Evolutionary conservation across 2,888 invertebrate species (phyloP).

Genomic region (Tolmerus cingulatus): DNA sequence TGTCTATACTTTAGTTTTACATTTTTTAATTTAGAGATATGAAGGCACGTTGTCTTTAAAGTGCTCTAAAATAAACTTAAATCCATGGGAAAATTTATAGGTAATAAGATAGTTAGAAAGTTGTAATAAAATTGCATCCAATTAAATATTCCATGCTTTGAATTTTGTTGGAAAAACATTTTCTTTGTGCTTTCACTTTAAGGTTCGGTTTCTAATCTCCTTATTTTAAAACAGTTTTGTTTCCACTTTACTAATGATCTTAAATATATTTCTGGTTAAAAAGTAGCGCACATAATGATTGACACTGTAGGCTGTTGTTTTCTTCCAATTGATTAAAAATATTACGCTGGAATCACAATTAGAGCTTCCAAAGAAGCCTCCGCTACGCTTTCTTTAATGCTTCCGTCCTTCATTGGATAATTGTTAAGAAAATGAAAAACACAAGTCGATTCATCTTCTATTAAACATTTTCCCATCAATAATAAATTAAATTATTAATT

Average conservation of each 20-base stretch:
- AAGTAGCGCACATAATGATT: not conserved
- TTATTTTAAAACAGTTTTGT: not conserved
- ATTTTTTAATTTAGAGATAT: not conserved
- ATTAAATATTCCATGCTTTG: not conserved
- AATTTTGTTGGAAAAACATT: not conserved
- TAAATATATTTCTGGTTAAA: not conserved
- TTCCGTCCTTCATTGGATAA: not conserved
- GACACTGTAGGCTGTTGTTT: not conserved
- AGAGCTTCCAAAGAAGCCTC: not conserved
- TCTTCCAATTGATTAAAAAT: not conserved
- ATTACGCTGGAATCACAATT: not conserved
- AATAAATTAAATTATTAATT: not conserved
- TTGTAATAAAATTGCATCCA: not conserved
- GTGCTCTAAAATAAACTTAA: not conserved
- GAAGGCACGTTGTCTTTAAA: not conserved
- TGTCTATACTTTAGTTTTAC: not conserved
- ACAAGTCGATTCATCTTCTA: not conserved
- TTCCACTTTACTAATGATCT: too few species aligned
- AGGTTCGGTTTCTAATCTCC: too few species aligned
- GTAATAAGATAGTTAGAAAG: not conserved
- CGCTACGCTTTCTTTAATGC: not conserved
- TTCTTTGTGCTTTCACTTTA: too few species aligned
- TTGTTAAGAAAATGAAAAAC: not conserved
- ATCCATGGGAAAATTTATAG: not conserved
- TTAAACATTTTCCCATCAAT: not conserved